Percentiles rank a stretch among this genome's conserved stretches.
phyloP scores from a whole-genome alignment of 1,140 invertebrate species.

The Brachionus rubens region DNA sequence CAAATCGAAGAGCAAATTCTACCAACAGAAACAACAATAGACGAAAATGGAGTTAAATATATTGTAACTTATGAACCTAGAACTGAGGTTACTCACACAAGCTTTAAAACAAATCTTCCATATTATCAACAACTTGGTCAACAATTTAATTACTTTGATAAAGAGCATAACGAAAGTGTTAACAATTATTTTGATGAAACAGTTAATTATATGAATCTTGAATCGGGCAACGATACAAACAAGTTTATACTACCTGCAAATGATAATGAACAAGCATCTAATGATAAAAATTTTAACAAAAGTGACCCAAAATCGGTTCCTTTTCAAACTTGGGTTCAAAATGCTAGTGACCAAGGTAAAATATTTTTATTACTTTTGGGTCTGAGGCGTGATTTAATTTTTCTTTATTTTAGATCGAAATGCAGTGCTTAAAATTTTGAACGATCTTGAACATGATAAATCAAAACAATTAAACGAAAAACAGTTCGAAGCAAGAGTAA shows the following conservation, averaged over 20 bases:
- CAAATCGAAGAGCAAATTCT: too few relatives aligned
- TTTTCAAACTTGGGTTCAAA: constrained; percentile 26
- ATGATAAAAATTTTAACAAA: neutral
- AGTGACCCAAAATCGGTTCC: neutral
- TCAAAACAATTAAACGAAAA: neutral
- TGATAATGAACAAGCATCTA: neutral
- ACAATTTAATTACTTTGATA: constrained; percentile 30
- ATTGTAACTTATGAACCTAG: neutral
- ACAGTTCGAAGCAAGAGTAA: neutral
- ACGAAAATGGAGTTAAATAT: neutral
- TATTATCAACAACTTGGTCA: constrained; percentile 10
- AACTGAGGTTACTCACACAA: neutral
- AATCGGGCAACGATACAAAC: neutral
- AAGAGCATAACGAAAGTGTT: neutral
- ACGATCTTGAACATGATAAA: neutral
- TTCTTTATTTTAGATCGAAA: constrained; percentile 4
- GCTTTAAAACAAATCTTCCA: constrained; percentile 22
- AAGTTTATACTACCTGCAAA: constrained; percentile 13
- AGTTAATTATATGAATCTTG: neutral
- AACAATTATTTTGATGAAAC: neutral
- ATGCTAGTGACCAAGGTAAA: constrained; percentile 31
- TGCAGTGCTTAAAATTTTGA: constrained; percentile 42
- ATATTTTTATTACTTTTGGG: neutral
- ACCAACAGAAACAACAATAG: neutral
- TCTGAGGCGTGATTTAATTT: neutral